phyloP scores from a whole-genome alignment of 2,113 vertebrate species.

The Paradoxurus hermaphroditus region DNA sequence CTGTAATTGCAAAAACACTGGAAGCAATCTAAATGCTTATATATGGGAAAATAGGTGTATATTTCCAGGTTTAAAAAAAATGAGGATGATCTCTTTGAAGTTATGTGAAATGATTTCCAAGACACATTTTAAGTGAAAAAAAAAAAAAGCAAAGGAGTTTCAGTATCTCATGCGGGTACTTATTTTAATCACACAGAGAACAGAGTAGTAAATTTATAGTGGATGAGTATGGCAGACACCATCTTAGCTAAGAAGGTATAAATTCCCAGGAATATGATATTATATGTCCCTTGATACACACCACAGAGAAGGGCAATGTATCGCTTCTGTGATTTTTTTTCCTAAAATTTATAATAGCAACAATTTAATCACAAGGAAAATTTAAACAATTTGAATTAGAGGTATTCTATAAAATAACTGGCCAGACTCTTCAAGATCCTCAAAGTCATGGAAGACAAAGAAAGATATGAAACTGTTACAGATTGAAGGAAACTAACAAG shows the following conservation, averaged over 20 bases:
- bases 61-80: background rate
- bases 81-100: background rate
- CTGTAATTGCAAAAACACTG: background rate
- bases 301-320: background rate
- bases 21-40: background rate
- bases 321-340: background rate
- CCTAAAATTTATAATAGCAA: background rate
- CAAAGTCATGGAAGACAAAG: background rate
- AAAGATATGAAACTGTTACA: background rate
- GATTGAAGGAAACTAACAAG: background rate
- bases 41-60: no score
- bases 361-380: background rate
- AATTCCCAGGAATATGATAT: background rate
- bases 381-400: background rate
- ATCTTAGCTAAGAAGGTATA: background rate
- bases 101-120: background rate
- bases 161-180: background rate
- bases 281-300: background rate
- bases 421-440: background rate
- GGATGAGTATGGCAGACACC: background rate
- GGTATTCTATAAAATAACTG: background rate
- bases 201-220: background rate
- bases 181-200: background rate
- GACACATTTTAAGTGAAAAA: background rate
- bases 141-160: background rate